Base-by-base conservation (phyloP, 2,888 invertebrate genomes). In the Neria commutata region DNA sequence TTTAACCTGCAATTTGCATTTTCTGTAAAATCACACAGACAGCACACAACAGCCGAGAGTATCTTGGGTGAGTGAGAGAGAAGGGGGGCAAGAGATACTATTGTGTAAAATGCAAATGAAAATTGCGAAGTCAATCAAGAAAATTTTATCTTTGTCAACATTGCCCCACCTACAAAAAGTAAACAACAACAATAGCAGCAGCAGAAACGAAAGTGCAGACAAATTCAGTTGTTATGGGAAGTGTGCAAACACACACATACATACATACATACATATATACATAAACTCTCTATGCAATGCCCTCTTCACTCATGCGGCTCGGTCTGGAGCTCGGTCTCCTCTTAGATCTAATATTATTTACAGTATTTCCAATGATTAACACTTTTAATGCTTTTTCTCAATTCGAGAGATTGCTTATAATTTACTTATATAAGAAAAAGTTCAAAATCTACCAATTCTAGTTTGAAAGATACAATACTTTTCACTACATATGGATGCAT, bases 81-180 rank as follows among this genome's bases (percentile, higher is more conserved):
- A 29, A 29, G 29, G 29, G 11, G 29, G 37, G 37, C 37, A 37
- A 8, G 16, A n/a, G n/a, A 4, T 14, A 37, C n/a, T 16, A n/a
- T 19, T 37, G 19, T n/a, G 25, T n/a, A 51, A 37, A 29, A 29
- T 56, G 52, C 25, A 63, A 57, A 55, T 54, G 56, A 45, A 64
- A 62, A 65, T 65, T 65, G n/a, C 67, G 34, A 65, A 67, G 69
- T 67, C 67, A 69, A 68, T 68, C 69, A 68, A 64, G 62, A 61
- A 68, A 68, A 68, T 70, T 66, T 68, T 68, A 47, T 54, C 48
- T 58, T 58, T 58, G 58, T 50, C 58, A 58, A 34, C 45, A 54
- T 49, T 45, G 26, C 25, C 6, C 5, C 25, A 23, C 16, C 34
- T 34, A 37, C 40, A 40, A 25, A n/a, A n/a, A 48, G 16, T 40